Percentiles rank a stretch among this genome's conserved stretches.
phyloP scores from a whole-genome alignment of 2,113 vertebrate genomes.

The Phasianus colchicus region DNA sequence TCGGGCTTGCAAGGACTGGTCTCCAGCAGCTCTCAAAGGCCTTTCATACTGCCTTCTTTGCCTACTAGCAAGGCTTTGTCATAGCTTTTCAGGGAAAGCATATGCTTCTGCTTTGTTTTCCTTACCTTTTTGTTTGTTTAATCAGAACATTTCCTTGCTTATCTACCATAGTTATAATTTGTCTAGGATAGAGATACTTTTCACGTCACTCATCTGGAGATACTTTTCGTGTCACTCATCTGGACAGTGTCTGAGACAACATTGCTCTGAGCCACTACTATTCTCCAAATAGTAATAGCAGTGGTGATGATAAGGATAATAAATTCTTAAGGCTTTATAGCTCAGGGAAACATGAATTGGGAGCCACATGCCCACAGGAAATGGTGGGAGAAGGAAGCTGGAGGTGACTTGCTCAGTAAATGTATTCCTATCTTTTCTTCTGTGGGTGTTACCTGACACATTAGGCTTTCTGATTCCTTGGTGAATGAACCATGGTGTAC shows the following conservation, averaged over 20 bases:
- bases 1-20: not conserved
- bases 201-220: too few species aligned
- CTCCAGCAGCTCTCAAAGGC: not conserved
- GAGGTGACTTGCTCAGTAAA: not conserved
- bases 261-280: not conserved
- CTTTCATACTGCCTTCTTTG: not conserved
- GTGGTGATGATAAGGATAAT: not conserved
- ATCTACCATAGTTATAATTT: not conserved
- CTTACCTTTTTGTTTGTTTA: not conserved
- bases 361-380: not conserved
- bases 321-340: not conserved
- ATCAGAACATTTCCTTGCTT: not conserved
- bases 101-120: not conserved
- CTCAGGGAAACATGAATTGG: not conserved
- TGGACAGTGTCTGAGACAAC: not conserved
- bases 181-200: not conserved
- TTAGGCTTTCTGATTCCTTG: not conserved
- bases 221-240: not conserved
- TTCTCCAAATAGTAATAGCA: not conserved
- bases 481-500: not conserved
- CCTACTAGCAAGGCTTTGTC: not conserved
- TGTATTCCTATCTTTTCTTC: not conserved
- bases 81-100: not conserved
- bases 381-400: not conserved
- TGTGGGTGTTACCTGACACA: accelerated